Conservation (phyloP, 2,888 invertebrate genomes). For the Cabera pusaria region DNA sequence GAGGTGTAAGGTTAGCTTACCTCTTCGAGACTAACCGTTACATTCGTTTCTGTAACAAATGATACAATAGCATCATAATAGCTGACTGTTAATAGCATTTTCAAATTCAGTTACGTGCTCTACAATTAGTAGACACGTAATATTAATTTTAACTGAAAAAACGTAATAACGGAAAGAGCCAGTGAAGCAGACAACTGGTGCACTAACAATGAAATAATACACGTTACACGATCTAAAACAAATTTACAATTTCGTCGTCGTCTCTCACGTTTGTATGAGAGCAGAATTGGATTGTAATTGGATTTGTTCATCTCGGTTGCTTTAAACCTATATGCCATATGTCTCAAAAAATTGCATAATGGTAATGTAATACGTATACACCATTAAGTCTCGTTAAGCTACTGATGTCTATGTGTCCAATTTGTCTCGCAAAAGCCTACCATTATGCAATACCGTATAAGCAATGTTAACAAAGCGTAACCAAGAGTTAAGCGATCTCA, state of each 20-base stretch:
- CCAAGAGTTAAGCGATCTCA: slow-evolving; percentile 54
- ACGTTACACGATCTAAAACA: slow-evolving; percentile 29
- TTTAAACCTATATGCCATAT: slow-evolving; percentile 29
- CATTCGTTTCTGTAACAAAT: slow-evolving; percentile 8
- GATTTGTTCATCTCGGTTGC: slow-evolving; percentile 29
- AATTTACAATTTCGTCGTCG: too few species aligned
- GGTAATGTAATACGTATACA: slow-evolving; percentile 16
- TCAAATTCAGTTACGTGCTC: slow-evolving; percentile 3
- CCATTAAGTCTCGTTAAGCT: slow-evolving; percentile 26
- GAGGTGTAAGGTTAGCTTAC: slow-evolving; percentile 43
- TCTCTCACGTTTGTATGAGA: slow-evolving; percentile 31
- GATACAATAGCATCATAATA: slow-evolving; percentile 1
- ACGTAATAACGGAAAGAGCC: slow-evolving; percentile 14
- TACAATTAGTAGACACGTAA: slow-evolving; percentile 5
- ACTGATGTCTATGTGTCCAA: slow-evolving; percentile 10
- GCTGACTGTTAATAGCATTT: slow-evolving; percentile 1
- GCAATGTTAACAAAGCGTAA: slow-evolving; percentile 51
- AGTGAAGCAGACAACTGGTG: slow-evolving; percentile 23
- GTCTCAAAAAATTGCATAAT: slow-evolving; percentile 34
- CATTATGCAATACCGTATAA: slow-evolving; percentile 22
- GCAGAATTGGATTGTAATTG: slow-evolving; percentile 37
- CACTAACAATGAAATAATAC: slow-evolving; percentile 25
- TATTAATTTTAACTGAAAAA: slow-evolving; percentile 6
- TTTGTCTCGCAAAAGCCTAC: slow-evolving; percentile 17
- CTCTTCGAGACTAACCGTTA: slow-evolving; percentile 19